Percentiles rank a stretch among this genome's conserved stretches.
Evolutionary conservation across 1,140 invertebrate genomes (phyloP).

Genomic region (Coelopa frigida): DNA sequence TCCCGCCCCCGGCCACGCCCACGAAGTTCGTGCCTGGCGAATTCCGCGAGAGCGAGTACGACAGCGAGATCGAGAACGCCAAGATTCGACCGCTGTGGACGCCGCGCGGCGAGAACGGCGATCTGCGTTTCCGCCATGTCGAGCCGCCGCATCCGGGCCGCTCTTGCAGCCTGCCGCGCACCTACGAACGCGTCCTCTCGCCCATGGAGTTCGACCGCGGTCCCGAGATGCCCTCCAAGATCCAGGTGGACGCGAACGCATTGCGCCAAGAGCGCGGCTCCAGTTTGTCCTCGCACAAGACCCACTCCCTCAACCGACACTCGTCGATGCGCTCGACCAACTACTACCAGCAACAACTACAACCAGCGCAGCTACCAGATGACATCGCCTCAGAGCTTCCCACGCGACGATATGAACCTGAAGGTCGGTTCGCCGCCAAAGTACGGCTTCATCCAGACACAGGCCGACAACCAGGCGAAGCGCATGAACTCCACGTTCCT

Average conservation of each 20-base stretch:
- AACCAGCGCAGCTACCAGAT: constrained; percentile 2
- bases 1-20: constrained; percentile 50
- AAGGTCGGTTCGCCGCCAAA: constrained; percentile 55
- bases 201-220: constrained; percentile 56
- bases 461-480: constrained; percentile 45
- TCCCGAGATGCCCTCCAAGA: constrained; percentile 47
- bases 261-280: constrained; percentile 30
- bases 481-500: constrained; percentile 64
- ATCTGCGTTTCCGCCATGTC: constrained; percentile 55
- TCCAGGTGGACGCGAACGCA: constrained; percentile 30
- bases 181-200: constrained; percentile 48
- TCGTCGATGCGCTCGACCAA: constrained; percentile 20
- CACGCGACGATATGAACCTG: constrained; percentile 39
- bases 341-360: constrained; percentile 15
- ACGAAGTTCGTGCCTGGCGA: constrained; percentile 62
- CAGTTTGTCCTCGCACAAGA: constrained; percentile 27
- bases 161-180: constrained; percentile 47
- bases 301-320: constrained; percentile 33
- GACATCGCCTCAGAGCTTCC: constrained; percentile 19
- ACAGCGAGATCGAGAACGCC: constrained; percentile 58
- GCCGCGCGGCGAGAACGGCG: constrained; percentile 52
- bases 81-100: constrained; percentile 56
- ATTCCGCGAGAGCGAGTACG: constrained; percentile 62
- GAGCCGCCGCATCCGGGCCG: constrained; percentile 46
- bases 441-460: constrained; percentile 50